These are phyloP conservation scores for Agrenia bidenticulata DNA, from an alignment of 2,888 invertebrate species.

Conservation along the genomic window DNA sequence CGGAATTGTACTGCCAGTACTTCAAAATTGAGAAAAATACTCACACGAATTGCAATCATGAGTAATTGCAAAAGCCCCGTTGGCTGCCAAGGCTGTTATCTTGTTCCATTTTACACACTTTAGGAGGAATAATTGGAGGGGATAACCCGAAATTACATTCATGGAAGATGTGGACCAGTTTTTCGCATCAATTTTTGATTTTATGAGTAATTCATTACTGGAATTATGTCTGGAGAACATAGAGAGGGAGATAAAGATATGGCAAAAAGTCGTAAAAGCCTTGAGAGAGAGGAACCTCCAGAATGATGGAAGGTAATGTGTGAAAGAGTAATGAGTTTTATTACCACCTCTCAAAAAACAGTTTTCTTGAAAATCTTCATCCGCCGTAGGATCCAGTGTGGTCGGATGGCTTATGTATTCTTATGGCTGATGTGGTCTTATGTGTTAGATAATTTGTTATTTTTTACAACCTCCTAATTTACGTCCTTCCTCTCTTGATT, in stretches of 20 bases:
- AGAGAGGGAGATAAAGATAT: conserved; percentile 10
- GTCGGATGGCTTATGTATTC: background rate
- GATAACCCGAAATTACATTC: no score
- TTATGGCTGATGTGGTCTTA: background rate
- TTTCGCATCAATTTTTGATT: conserved; percentile 18
- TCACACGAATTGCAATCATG: no score
- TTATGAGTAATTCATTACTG: conserved; percentile 21
- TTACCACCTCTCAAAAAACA: conserved; percentile 17
- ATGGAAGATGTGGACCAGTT: background rate
- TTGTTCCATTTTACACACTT: no score
- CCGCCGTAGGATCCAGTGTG: no score
- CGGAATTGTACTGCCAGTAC: no score
- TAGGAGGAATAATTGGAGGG: no score
- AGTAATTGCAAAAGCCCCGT: no score
- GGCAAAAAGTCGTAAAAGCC: conserved; percentile 19
- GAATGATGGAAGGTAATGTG: conserved; percentile 15
- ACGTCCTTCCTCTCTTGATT: conserved; percentile 6
- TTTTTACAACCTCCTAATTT: conserved; percentile 15
- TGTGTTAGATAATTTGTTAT: conserved; percentile 17
- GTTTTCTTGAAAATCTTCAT: conserved; percentile 20
- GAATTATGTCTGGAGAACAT: conserved; percentile 2
- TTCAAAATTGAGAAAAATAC: no score
- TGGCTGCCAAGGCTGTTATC: no score
- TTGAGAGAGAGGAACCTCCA: background rate
- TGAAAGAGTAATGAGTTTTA: conserved; percentile 24